Base-by-base conservation (phyloP, 2,888 invertebrate species). In the Abrostola triplasia region DNA sequence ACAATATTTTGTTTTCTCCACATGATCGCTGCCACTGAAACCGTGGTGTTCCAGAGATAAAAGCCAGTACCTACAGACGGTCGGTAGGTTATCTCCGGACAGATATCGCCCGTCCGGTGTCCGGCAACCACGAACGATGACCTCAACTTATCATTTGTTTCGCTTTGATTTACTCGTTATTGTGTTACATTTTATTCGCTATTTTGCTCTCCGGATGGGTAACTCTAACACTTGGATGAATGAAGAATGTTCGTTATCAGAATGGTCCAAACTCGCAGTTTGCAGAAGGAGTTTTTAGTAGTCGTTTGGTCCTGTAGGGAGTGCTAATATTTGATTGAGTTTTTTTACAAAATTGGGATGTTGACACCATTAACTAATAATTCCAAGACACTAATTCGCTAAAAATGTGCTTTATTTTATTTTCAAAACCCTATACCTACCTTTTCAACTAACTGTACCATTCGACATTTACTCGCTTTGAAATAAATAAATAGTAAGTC, bases 51-150 rank as follows among this genome's bases (percentile, higher is more conserved):
- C 24, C 36, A 64, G 36, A 75, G 82, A 82, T 82, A 82, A 77
- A 70, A 57, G 62, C 65, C 38, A 40, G 70, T 59, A 64, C n/a
- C n/a, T n/a, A n/a, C 78, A 76, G 79, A 66, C 77, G 80, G 82
- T 70, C 77, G 79, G 70, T 83, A 76, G 87, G 87, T 84, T 87
- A 87, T 88, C 88, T 59, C 54, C n/a, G 54, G 42, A 49, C 57
- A 56, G 86, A 86, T 86, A 86, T 58, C 73, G 59, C 52, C 76
- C 82, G 81, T 86, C 87, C 87, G 87, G 87, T 76, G 70, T 73
- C 73, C 71, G 60, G 64, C 64, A 64, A 67, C 66, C 70, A 70
- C 81, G 83, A 76, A 63, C 84, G 74, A 70, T 76, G 80, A 83
- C 84, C 84, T 70, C 73, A 49, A 51, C 61, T 73, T 77, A 80